These are phyloP conservation scores for Gobius niger DNA, from an alignment of 2,113 vertebrate species.

Conservation along the genomic window DNA sequence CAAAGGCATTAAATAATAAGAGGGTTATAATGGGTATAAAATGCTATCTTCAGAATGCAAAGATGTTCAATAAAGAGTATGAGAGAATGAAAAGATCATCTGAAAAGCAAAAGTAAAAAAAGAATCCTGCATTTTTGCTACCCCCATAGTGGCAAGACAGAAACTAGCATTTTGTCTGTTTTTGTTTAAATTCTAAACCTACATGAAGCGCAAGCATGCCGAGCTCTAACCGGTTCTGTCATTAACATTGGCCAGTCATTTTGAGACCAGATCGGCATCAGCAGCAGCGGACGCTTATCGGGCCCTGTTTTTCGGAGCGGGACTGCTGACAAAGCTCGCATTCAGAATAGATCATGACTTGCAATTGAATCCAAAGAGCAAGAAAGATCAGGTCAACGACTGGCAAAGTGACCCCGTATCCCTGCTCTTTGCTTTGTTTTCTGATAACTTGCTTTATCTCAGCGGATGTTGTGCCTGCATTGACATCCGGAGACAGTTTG, in stretches of 20 bases:
- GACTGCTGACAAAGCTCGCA: conserved; percentile 69
- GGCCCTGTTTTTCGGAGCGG: conserved; percentile 51
- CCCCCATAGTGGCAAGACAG: background rate
- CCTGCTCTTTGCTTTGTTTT: conserved; percentile 6
- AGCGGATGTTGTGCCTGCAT: background rate
- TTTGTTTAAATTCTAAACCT: background rate
- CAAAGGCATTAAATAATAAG: conserved; percentile 1
- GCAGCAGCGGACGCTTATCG: conserved; percentile 62
- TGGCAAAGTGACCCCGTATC: conserved; percentile 20
- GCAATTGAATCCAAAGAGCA: conserved; percentile 45
- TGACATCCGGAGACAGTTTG: background rate
- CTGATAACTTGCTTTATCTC: background rate
- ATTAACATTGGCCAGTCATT: conserved; percentile 54
- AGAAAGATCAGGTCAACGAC: conserved; percentile 42
- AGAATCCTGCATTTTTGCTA: background rate
- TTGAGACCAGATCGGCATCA: conserved; percentile 63
- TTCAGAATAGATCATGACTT: conserved; percentile 70
- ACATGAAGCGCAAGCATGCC: too few relatives aligned
- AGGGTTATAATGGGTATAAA: conserved; percentile 27
- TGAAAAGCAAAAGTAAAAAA: too few relatives aligned
- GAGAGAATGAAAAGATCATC: too few relatives aligned
- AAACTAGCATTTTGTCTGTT: background rate
- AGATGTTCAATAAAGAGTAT: too few relatives aligned
- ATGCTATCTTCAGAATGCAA: background rate
- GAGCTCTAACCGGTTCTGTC: conserved; percentile 30